Conservation (phyloP, 2,113 vertebrate genomes). For the Pseudopipra pipra region DNA sequence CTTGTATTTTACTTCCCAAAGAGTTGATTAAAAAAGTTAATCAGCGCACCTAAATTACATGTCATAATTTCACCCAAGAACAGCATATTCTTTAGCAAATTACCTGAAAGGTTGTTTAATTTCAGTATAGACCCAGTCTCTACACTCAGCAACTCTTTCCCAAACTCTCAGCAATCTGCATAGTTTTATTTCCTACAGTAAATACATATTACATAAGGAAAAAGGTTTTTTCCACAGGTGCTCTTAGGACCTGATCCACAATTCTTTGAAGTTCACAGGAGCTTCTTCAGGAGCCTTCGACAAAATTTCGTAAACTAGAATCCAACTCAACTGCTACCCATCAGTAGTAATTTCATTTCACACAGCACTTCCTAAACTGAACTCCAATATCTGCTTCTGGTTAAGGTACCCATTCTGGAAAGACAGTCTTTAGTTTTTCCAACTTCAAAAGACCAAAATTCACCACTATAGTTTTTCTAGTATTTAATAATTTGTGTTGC, state of each 20-base stretch:
- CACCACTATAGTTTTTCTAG: not conserved
- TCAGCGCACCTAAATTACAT: not conserved
- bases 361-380: not conserved
- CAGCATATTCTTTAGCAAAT: not conserved
- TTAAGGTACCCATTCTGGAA: not conserved
- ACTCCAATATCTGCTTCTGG: not conserved
- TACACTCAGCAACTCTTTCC: not conserved
- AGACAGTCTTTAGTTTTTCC: not conserved
- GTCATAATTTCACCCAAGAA: not conserved
- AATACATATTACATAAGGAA: not conserved
- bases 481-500: not conserved
- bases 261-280: not conserved
- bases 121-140: not conserved
- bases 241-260: not conserved
- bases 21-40: not conserved
- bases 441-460: not conserved
- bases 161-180: not conserved
- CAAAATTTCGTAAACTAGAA: not conserved
- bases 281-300: not conserved
- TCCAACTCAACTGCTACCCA: not conserved
- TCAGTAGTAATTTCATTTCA: not conserved
- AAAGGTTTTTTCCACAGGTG: not conserved
- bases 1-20: not conserved
- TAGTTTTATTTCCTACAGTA: not conserved
- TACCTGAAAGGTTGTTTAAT: not conserved